Percentiles rank a stretch among this genome's conserved stretches.
Evolutionary conservation across 2,113 vertebrate species (phyloP).

Genomic region (Nannobrachium achirus): DNA sequence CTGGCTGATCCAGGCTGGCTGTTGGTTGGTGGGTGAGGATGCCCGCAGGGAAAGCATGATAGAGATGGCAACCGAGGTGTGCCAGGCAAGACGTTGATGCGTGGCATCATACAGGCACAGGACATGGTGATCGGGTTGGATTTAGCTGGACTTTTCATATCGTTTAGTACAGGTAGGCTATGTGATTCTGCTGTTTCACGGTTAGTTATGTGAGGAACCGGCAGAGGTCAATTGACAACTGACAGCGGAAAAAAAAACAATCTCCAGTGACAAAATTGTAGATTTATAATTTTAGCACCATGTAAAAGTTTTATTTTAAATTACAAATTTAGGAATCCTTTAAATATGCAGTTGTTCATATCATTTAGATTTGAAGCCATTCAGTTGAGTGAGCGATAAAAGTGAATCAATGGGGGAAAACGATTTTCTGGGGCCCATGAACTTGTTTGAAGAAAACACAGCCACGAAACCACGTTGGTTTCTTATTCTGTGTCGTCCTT

Average conservation of each 20-base stretch:
- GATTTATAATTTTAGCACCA: constrained; percentile 31
- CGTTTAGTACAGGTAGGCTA: background rate
- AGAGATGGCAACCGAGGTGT: constrained; percentile 5
- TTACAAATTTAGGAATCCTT: constrained; percentile 16
- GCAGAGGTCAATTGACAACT: no score
- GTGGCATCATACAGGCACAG: background rate
- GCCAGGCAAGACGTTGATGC: constrained; percentile 8
- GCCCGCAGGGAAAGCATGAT: background rate
- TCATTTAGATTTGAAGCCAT: constrained; percentile 1
- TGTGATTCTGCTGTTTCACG: background rate
- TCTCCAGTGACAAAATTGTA: constrained; percentile 17
- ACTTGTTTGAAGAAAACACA: no score
- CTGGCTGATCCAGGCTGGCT: constrained; percentile 5
- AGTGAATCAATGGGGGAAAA: background rate
- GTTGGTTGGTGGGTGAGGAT: background rate
- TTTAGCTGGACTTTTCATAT: constrained; percentile 11
- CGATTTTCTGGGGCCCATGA: background rate
- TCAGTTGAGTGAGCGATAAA: constrained; percentile 15
- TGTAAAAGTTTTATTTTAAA: constrained; percentile 45
- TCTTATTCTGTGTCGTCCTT: background rate
- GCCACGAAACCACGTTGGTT: no score
- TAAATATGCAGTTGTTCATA: constrained; percentile 13
- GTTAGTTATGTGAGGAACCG: constrained; percentile 6
- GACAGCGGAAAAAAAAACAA: constrained; percentile 7
- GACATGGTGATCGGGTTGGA: constrained; percentile 2